phyloP scores from a whole-genome alignment of 2,888 invertebrate genomes.

The Stictocephala bisonia region DNA sequence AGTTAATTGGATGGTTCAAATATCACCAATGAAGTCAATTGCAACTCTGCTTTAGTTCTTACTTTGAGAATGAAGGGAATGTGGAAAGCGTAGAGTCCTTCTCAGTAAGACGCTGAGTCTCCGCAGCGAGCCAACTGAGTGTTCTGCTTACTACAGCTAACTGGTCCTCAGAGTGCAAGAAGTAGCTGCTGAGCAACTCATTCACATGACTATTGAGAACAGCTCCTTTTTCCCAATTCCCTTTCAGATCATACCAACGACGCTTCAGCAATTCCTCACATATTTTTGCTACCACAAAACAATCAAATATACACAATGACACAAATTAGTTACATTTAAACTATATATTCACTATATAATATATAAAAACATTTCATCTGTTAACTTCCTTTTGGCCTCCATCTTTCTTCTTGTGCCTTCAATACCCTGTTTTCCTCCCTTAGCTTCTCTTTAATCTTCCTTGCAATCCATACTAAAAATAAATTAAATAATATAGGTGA shows the following conservation, averaged over 20 bases:
- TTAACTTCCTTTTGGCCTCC: no score
- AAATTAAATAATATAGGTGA: no score
- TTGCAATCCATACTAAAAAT: no score
- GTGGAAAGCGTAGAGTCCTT: slow-evolving; percentile 60
- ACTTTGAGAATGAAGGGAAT: slow-evolving; percentile 61
- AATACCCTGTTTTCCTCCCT: no score
- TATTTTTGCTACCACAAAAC: background rate
- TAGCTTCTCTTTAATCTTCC: no score
- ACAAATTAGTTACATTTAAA: background rate
- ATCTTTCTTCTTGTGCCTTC: no score
- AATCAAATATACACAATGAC: background rate
- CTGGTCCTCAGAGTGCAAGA: slow-evolving; percentile 68
- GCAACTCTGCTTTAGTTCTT: no score
- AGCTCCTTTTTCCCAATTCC: slow-evolving; percentile 73
- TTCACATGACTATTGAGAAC: slow-evolving; percentile 74
- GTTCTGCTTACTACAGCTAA: slow-evolving; percentile 56
- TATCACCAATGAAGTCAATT: no score
- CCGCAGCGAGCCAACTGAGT: slow-evolving; percentile 63
- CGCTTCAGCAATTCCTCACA: slow-evolving; percentile 69
- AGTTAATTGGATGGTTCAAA: no score
- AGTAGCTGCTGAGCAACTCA: slow-evolving; percentile 73
- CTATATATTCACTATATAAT: no score
- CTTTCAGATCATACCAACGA: slow-evolving; percentile 76
- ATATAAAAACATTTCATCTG: no score
- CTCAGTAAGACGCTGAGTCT: slow-evolving; percentile 63